Conservation (phyloP, 1,140 invertebrate genomes). For the Tyrophagus putrescentiae region DNA sequence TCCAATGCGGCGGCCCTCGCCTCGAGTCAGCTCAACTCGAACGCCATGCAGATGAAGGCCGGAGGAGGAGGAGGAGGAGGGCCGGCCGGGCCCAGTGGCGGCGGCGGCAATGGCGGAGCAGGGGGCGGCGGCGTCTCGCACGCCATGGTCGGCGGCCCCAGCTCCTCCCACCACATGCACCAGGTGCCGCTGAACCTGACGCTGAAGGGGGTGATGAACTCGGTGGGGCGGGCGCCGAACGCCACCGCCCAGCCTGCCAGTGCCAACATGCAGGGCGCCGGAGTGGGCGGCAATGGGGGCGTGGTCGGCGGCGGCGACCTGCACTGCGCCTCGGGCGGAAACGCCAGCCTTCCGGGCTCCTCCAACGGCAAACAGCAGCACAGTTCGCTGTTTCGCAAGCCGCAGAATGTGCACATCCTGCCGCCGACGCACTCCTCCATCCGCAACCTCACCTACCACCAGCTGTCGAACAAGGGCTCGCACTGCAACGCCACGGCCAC, state of each 20-base stretch:
- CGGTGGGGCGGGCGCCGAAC: neutral
- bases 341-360: neutral
- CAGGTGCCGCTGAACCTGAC: slow-evolving; percentile 6
- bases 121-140: neutral
- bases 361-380: slow-evolving; percentile 11
- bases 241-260: neutral
- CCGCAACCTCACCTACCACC: neutral
- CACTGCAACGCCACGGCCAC: neutral
- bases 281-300: neutral
- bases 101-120: too few relatives aligned
- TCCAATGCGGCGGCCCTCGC: slow-evolving; percentile 4
- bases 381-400: slow-evolving; percentile 2
- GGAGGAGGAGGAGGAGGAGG: too few relatives aligned
- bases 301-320: neutral
- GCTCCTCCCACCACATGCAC: neutral
- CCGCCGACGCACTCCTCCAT: slow-evolving; percentile 16
- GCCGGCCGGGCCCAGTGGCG: too few relatives aligned
- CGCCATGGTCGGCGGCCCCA: slow-evolving; percentile 1
- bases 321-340: too few relatives aligned
- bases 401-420: slow-evolving; percentile 7
- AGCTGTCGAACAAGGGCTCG: neutral
- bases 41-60: neutral
- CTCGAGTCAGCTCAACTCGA: neutral
- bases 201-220: neutral
- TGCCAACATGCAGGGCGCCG: slow-evolving; percentile 2